Conservation (phyloP, 37 sponge, comb jelly and placozoan genomes). For the Cliona cf. orientalis region DNA sequence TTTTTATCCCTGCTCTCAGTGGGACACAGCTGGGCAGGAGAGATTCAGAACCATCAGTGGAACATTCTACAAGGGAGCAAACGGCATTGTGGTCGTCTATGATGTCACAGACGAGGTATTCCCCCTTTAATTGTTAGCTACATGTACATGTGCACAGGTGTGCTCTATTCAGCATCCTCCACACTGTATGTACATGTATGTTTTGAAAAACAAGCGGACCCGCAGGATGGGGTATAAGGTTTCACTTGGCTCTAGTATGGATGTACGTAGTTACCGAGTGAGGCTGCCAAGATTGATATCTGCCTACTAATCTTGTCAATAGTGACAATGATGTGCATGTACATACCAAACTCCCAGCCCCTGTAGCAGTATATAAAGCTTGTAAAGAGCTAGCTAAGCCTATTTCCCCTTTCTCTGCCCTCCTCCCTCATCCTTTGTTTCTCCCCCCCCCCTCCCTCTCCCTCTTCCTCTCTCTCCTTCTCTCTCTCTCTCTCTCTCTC, state of each 20-base stretch:
- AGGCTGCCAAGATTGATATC: too few species aligned
- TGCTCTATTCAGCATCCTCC: too few species aligned
- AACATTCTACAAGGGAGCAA: slow-evolving; percentile 5
- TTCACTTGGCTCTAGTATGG: too few species aligned
- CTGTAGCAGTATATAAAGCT: too few species aligned
- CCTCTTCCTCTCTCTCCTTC: slow-evolving; percentile 2
- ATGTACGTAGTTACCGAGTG: too few species aligned
- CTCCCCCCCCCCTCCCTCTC: slow-evolving; percentile 27
- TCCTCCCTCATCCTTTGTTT: neutral
- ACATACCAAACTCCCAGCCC: neutral
- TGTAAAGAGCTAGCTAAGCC: neutral
- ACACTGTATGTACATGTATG: too few species aligned
- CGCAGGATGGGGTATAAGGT: too few species aligned
- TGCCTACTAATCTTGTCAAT: too few species aligned
- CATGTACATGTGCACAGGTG: too few species aligned
- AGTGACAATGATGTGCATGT: too few species aligned
- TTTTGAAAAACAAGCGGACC: too few species aligned
- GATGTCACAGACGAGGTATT: slow-evolving; percentile 14
- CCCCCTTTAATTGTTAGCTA: too few species aligned
- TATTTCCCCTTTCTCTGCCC: neutral
- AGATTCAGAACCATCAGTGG: slow-evolving; percentile 19
- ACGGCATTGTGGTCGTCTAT: slow-evolving; percentile 8
- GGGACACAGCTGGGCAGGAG: slow-evolving; percentile 25
- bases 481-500: slow-evolving; percentile 20
- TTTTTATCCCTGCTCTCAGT: neutral